phyloP scores from a whole-genome alignment of 64 coral and sea anemone genomes.

The Orbicella faveolata region DNA sequence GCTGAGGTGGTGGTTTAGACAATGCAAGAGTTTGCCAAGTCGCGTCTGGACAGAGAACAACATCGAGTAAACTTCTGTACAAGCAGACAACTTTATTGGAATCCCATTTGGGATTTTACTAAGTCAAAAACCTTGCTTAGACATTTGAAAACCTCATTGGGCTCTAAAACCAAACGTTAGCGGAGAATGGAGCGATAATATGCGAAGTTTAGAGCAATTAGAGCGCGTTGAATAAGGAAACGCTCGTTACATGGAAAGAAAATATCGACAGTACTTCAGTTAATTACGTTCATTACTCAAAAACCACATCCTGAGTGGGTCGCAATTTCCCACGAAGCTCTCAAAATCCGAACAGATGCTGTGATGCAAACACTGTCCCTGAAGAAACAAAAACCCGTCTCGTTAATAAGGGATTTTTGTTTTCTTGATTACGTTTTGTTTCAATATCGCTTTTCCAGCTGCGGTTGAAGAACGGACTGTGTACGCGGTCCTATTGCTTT shows the following conservation, averaged over 20 bases:
- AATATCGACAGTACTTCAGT: not conserved
- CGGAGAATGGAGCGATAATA: not conserved
- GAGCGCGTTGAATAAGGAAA: not conserved
- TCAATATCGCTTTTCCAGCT: not conserved
- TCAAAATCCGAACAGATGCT: not conserved
- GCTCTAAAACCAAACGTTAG: not conserved
- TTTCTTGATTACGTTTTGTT: not conserved
- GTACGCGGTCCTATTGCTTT: not conserved
- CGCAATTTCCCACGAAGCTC: not conserved
- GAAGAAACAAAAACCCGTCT: conserved; percentile 13
- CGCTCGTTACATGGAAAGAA: not conserved
- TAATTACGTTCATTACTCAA: not conserved
- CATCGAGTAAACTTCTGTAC: not conserved
- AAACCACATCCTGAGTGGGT: conserved; percentile 3
- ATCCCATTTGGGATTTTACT: not conserved
- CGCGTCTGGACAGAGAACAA: not conserved
- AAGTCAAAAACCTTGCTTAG: not conserved
- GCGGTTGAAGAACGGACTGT: not conserved
- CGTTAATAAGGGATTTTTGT: not conserved
- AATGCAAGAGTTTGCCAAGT: not conserved
- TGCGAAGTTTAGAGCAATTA: not conserved
- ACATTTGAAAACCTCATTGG: not conserved
- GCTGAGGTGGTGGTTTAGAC: not conserved
- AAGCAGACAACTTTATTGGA: not conserved
- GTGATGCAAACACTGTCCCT: not conserved